phyloP scores from a whole-genome alignment of 2,888 invertebrate species.

The Stenchaetothrips biformis region DNA sequence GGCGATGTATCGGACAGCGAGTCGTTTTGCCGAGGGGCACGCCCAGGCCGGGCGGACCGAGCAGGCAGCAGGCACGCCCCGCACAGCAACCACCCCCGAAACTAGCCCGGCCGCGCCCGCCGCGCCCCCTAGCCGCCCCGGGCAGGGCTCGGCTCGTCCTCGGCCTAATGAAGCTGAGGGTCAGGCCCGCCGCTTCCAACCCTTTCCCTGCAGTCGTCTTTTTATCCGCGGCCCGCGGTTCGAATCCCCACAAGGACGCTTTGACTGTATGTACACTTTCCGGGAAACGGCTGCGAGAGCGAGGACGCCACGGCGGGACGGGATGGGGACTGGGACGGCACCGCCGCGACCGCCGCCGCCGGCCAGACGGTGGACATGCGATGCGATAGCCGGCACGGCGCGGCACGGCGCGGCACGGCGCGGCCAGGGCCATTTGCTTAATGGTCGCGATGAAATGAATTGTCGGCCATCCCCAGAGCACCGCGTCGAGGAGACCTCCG shows the following conservation, averaged over 20 bases:
- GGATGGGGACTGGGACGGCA: no score
- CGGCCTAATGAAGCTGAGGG: no score
- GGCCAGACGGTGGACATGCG: background rate
- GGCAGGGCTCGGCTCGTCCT: no score
- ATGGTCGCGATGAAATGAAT: slow-evolving; percentile 23
- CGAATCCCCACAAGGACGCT: no score
- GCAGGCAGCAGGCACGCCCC: background rate
- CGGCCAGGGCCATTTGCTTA: slow-evolving; percentile 14
- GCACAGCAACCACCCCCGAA: background rate
- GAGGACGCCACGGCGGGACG: no score
- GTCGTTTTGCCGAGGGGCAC: background rate
- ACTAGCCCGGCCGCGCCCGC: background rate
- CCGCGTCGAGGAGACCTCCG: background rate
- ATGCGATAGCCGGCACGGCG: background rate
- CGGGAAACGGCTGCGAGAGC: no score
- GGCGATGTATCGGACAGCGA: background rate
- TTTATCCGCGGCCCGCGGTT: no score
- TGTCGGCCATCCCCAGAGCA: slow-evolving; percentile 10
- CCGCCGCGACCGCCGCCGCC: no score
- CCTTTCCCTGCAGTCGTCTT: no score
- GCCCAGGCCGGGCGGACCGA: background rate
- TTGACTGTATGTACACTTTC: no score
- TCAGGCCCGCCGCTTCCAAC: no score
- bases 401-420: background rate
- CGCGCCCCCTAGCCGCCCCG: background rate